Evolutionary conservation across 1,140 invertebrate species (phyloP), one percentile per base, ranked within the genome.

Genomic region (Brachionus plicatilis): DNA sequence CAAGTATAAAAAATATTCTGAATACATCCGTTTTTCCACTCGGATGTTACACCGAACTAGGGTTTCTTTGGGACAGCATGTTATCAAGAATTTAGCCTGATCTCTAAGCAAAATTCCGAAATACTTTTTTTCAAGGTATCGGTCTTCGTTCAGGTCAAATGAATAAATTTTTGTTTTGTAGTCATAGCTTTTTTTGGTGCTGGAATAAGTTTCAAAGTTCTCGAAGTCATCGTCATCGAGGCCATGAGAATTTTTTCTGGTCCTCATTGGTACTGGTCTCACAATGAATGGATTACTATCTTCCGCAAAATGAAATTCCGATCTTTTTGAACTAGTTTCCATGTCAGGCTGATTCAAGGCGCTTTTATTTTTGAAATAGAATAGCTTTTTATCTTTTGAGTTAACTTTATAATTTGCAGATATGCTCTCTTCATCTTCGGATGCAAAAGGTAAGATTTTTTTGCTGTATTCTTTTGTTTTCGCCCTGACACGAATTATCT

Each of bases 1-100:
- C 11, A 75, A 75, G 17, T 75, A 75, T 33, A 75, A 75, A 75
- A 45, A 43, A 75, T 45, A 75, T 20, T 75, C 70, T 7, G 70
- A 43, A 20, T 75, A 75, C 8, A 75, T 43, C 2, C 17, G 17
- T 43, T 75, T 75, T 45, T 43, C 70, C 1, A 75, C 70, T 75
- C 41, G 33, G 20, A 75, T 75, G 4, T 24, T 75, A 24, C 70
- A 75, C 5, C 70, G 33, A 43, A 75, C 41, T 3, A 75, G 41
- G 17, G 17, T 9, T 7, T 45, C 37, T 75, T 75, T 75, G 3
- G 70, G 70, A 45, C 29, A 68, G 4, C 11, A 68, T 14, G 66
- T n/a, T 7, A 68, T 68, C 33, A 68, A 33, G n/a, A 68, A 68
- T 68, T 68, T 68, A 33, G 8, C 27, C 33, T 68, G 70, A 45